Evolutionary conservation across 1,140 invertebrate genomes (phyloP), one percentile per base, ranked within the genome.

Genomic region (Drosophila mayri): DNA sequence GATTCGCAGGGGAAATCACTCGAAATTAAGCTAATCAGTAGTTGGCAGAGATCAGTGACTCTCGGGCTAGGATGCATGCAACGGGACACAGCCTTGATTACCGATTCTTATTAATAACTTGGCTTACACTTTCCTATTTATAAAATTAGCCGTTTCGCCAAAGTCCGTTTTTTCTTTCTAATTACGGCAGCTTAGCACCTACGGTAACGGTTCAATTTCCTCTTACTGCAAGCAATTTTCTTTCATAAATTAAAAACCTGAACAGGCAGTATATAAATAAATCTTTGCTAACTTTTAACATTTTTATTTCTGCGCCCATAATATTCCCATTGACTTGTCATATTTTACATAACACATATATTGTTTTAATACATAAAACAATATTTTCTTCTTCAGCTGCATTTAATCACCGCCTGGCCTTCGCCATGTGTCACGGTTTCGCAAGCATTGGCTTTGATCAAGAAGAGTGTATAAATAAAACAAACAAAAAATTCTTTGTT

Each of bases 401-500:
- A 60, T 61, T 46, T 52, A 37, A 46, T 47, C 58, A 64, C 47
- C 65, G 41, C 18, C 63, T 74, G 81, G 81, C 81, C 81, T 83
- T 83, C 80, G 66, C 59, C 54, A 63, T 83, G 65, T 83, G 81
- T 79, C 80, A 83, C 76, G 80, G 81, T 83, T 79, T 83, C 81
- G 81, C 76, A 83, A 83, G 80, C 81, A 83, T 82, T 83, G 79
- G 75, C 75, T 83, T 71, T 82, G 80, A 83, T 82, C 61, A 54
- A 60, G 25, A 71, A 55, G 20, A 55, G 20, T 55, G 30, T 44
- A 49, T 28, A 67, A 50, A 28, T 32, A 54, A 67, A 41, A 28
- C 22, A 54, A 54, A 35, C 16, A n/a, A 41, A 46, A 44, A 11
- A n/a, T 62, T 46, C 41, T 46, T 66, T 38, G 25, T 66, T 47